phyloP scores from a whole-genome alignment of 2,888 invertebrate species.

The Sphecodes monilicornis region DNA sequence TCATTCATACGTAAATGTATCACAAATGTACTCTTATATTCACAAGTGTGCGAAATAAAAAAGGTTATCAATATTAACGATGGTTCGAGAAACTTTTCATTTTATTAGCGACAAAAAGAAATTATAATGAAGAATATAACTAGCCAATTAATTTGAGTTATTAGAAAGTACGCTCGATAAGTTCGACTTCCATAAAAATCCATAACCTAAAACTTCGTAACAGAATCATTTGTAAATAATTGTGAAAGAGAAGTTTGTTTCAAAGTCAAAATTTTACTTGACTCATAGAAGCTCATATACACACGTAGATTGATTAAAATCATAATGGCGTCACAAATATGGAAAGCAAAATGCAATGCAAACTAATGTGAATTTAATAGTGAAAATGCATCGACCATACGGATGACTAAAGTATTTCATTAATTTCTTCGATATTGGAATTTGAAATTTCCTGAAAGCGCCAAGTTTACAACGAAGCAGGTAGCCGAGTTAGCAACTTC shows the following conservation, averaged over 20 bases:
- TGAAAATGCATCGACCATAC: not conserved
- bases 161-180: too few relatives aligned
- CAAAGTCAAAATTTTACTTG: not conserved
- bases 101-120: too few relatives aligned
- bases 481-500: slow-evolving; percentile 8
- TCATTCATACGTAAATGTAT: too few relatives aligned
- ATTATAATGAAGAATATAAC: too few relatives aligned
- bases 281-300: not conserved
- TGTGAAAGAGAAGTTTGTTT: not conserved
- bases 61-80: too few relatives aligned
- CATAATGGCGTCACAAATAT: not conserved
- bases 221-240: not conserved
- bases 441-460: not conserved
- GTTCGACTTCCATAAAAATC: not conserved
- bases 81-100: too few relatives aligned
- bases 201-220: not conserved
- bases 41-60: too few relatives aligned
- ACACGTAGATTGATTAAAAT: not conserved
- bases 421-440: not conserved
- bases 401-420: not conserved
- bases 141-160: too few relatives aligned
- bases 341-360: not conserved
- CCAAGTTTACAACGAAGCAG: not conserved
- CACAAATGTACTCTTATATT: too few relatives aligned
- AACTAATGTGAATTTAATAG: not conserved